Evolutionary conservation across 2,797 vertebrate species (phyloP).

Genomic region (Sebastes oblongus): DNA sequence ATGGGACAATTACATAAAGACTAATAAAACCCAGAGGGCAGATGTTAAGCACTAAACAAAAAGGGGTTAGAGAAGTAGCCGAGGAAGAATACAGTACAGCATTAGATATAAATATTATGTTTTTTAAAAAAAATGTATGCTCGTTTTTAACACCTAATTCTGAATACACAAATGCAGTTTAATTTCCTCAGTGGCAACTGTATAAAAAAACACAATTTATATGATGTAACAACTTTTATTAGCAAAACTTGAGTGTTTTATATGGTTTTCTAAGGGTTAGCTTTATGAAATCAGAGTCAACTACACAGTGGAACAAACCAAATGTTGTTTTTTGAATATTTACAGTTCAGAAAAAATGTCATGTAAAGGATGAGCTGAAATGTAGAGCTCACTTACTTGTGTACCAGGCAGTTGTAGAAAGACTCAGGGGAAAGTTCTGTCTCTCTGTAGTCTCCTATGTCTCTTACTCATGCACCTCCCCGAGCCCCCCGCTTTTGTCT

Average conservation of each 20-base stretch:
- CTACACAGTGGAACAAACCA: background rate
- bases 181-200: too few relatives aligned
- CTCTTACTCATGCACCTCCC: slow-evolving; percentile 15
- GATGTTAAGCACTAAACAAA: slow-evolving; percentile 10
- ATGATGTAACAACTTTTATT: background rate
- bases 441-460: slow-evolving; percentile 4
- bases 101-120: background rate
- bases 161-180: background rate
- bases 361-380: background rate
- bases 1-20: slow-evolving; percentile 30
- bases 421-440: slow-evolving; percentile 13
- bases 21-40: slow-evolving; percentile 23
- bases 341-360: background rate
- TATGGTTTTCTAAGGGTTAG: background rate
- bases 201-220: background rate
- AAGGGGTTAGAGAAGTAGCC: background rate
- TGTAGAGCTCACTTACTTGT: slow-evolving; percentile 41
- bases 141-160: background rate
- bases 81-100: background rate
- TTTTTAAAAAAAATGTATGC: background rate
- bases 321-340: background rate
- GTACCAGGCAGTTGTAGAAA: background rate
- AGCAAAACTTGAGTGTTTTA: background rate
- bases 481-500: slow-evolving; percentile 51
- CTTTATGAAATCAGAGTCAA: background rate